Evolutionary conservation across 2,888 invertebrate genomes (phyloP).

Genomic region (Idaea straminata): DNA sequence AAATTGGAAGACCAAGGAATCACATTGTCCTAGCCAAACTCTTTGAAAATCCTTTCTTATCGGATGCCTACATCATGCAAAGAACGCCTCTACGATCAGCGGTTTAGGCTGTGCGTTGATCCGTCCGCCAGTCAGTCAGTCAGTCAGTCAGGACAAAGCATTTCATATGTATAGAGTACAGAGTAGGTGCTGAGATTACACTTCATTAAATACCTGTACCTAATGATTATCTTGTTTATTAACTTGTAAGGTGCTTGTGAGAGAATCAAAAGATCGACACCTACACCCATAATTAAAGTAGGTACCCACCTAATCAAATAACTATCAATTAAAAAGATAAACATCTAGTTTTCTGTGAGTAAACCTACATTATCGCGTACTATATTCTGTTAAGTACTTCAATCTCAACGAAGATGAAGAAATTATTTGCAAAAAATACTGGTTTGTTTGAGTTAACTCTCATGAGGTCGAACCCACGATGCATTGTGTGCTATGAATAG

Average conservation of each 20-base stretch:
- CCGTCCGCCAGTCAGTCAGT: no score
- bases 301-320: neutral
- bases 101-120: no score
- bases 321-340: neutral
- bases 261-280: neutral
- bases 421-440: constrained; percentile 27
- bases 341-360: neutral
- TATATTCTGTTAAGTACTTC: constrained; percentile 16
- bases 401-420: constrained; percentile 20
- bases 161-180: no score
- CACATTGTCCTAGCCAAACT: no score
- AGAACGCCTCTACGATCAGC: no score
- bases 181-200: neutral
- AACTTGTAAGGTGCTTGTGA: neutral
- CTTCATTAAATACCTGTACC: neutral
- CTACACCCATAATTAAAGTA: neutral
- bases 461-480: constrained; percentile 37
- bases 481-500: constrained; percentile 28
- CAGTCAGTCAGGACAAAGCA: no score
- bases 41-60: no score
- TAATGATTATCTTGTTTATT: neutral
- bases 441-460: constrained; percentile 18
- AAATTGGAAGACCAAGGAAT: no score
- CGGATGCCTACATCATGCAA: no score
- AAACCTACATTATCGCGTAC: neutral